Evolutionary conservation across 2,797 vertebrate species (phyloP).

Genomic region (Schizothorax lantsangensis): DNA sequence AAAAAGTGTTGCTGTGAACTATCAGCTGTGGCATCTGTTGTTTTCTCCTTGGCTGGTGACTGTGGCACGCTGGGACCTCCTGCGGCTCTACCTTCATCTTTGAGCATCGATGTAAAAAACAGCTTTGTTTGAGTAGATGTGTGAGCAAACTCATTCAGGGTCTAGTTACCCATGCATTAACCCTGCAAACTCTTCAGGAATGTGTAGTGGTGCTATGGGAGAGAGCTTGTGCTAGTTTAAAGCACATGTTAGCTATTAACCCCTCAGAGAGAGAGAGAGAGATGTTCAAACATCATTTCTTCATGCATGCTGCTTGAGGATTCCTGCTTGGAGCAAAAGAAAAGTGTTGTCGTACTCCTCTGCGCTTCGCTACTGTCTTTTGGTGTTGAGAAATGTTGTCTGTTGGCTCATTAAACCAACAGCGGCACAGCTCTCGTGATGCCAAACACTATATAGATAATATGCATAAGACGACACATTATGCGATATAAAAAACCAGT

Average conservation of each 20-base stretch:
- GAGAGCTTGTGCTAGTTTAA: constrained; percentile 18
- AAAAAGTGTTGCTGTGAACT: constrained; percentile 12
- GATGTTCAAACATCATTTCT: neutral
- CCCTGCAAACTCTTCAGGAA: constrained; percentile 14
- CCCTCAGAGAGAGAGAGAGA: constrained; percentile 25
- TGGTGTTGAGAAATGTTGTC: neutral
- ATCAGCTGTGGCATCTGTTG: constrained; percentile 23
- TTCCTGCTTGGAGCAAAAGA: neutral
- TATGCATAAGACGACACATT: neutral
- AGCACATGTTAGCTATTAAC: constrained; percentile 52
- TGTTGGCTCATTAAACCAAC: neutral
- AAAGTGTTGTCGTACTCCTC: no score
- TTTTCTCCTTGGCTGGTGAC: constrained; percentile 7
- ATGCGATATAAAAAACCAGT: neutral
- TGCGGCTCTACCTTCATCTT: constrained; percentile 30
- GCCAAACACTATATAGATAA: neutral
- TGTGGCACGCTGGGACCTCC: constrained; percentile 18
- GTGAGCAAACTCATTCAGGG: neutral
- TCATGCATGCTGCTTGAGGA: neutral
- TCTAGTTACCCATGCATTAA: constrained; percentile 14
- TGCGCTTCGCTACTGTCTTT: neutral
- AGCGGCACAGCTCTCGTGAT: neutral
- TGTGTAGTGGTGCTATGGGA: constrained; percentile 11
- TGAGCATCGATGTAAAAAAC: constrained; percentile 5
- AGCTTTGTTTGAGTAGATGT: constrained; percentile 4